Percentiles rank a stretch among this genome's conserved stretches.
phyloP scores from a whole-genome alignment of 2,113 vertebrate species.

The Alosa alosa region DNA sequence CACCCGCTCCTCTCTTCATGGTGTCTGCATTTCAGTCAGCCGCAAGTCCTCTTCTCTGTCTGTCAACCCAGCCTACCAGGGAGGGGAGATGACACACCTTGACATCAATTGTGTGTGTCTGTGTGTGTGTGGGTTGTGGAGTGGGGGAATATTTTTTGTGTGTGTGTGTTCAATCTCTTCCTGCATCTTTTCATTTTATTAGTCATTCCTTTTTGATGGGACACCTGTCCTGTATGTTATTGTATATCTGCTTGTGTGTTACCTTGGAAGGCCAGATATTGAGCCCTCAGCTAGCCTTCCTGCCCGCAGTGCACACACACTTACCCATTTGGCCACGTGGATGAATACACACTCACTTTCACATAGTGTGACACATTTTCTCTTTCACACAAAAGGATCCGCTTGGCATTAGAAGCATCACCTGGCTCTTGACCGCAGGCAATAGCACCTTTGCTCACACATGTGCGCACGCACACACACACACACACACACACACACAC shows the following conservation, averaged over 20 bases:
- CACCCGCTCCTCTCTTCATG: background rate
- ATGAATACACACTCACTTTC: background rate
- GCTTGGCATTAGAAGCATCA: background rate
- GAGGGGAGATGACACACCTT: background rate
- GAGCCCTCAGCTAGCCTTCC: background rate
- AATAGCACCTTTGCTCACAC: too few relatives aligned
- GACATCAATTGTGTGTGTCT: background rate
- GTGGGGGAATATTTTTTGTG: too few relatives aligned
- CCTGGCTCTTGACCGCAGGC: background rate
- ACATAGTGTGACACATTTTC: background rate
- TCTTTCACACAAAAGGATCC: background rate
- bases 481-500: too few relatives aligned
- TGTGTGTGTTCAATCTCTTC: too few relatives aligned
- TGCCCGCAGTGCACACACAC: background rate
- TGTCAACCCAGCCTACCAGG: background rate
- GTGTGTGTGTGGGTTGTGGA: constrained; percentile 6
- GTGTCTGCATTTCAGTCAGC: background rate
- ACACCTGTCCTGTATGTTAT: background rate
- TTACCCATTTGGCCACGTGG: background rate
- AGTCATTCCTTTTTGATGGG: too few relatives aligned
- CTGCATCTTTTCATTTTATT: too few relatives aligned
- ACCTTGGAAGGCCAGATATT: background rate
- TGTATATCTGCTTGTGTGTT: background rate
- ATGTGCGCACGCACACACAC: too few relatives aligned
- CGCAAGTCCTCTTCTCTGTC: background rate